Evolutionary conservation across 2,888 invertebrate genomes (phyloP), one percentile per base, ranked within the genome.

Genomic region (Ectropis crepuscularia): DNA sequence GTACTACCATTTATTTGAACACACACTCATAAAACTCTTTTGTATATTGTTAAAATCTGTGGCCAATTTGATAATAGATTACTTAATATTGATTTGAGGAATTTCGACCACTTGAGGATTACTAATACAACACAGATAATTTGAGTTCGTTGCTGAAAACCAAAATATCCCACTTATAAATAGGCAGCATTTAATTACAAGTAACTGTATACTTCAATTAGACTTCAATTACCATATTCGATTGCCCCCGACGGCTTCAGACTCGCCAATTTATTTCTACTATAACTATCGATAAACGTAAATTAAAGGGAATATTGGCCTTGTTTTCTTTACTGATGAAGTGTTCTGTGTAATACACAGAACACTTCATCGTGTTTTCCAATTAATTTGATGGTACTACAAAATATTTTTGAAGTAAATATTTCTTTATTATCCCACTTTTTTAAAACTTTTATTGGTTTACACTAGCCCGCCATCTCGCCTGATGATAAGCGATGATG

Each of bases 161-260:
- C 39, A 28, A 39, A 45, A 38, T n/a, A 51, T 6, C 16, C 46
- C 6, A 43, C 46, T 54, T 43, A 16, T 0, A 45, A 55, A 45
- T 39, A 50, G 38, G 45, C 42, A 7, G 12, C 41, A 45, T 48
- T 57, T 53, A 63, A 63, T 63, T 57, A 57, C 37, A 47, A 63
- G 48, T 16, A 48, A 57, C 41, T 57, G 38, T 38, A 53, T 57
- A 53, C 53, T 53, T 49, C 42, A 51, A 62, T 62, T 62, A 57
- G 47, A 53, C 53, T 48, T 55, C 42, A 51, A 57, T 62, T 63
- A 57, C 48, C 47, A 49, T 48, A 12, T 42, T n/a, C 48, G 48
- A 50, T 41, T 45, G 16, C 46, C 12, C 8, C 39, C 36, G 51
- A 57, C 57, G 41, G 61, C 51, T 57, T 57, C 11, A 12, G 49